Conservation (phyloP, 2,797 vertebrate species). For the Acipenser oxyrinchus region DNA sequence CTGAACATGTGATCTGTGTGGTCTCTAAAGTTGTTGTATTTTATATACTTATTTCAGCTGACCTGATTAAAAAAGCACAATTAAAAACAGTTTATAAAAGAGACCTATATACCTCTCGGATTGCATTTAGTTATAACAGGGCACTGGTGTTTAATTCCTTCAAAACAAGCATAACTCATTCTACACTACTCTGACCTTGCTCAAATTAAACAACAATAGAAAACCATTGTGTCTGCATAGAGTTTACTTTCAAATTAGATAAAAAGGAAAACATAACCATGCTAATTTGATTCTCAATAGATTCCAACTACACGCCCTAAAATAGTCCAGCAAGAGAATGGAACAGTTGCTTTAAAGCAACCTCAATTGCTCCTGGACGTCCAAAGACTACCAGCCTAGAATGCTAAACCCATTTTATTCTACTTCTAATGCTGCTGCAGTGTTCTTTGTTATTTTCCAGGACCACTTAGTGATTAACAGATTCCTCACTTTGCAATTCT, state of each 20-base stretch:
- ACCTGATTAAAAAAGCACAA: no score
- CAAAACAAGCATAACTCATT: no score
- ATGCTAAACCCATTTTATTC: background rate
- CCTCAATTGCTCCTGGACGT: background rate
- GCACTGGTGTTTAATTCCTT: no score
- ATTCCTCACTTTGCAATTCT: background rate
- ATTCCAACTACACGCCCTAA: background rate
- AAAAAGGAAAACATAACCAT: background rate
- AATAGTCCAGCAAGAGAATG: background rate
- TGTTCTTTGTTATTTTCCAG: background rate
- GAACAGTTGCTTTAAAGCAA: background rate
- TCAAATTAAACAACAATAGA: background rate
- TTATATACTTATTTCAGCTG: no score
- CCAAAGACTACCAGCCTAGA: background rate
- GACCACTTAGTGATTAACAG: background rate
- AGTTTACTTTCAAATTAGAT: background rate
- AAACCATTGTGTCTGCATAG: background rate
- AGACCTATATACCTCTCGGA: no score
- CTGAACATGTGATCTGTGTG: no score
- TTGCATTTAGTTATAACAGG: no score
- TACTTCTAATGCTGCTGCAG: background rate
- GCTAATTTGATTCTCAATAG: constrained; percentile 3
- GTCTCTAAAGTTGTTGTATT: no score
- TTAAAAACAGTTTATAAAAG: no score
- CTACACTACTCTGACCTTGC: background rate